Conservation (phyloP, 1,140 invertebrate genomes). For the Eumeta japonica region DNA sequence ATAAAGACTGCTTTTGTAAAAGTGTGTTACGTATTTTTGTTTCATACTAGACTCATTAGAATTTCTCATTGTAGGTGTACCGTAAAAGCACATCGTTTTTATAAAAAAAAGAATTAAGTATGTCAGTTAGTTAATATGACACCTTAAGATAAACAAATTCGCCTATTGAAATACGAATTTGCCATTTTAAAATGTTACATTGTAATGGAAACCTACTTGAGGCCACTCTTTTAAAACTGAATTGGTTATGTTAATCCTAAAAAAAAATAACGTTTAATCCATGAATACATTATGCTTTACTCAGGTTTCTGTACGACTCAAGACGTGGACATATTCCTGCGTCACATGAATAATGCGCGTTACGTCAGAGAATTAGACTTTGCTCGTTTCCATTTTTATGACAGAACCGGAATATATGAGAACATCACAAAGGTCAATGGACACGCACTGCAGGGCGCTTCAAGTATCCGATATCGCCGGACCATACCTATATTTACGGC, state of each 20-base stretch:
- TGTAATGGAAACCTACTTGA: no score
- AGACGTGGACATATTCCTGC: slow-evolving; percentile 76
- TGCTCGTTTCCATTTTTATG: slow-evolving; percentile 76
- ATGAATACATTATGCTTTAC: background rate
- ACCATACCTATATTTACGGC: slow-evolving; percentile 72
- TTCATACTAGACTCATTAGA: no score
- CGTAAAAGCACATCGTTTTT: no score
- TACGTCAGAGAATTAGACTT: slow-evolving; percentile 82
- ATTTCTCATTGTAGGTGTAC: no score
- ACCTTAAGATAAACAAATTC: no score
- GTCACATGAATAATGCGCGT: slow-evolving; percentile 85
- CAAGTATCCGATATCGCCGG: slow-evolving; percentile 73
- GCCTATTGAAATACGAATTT: no score
- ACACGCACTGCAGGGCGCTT: slow-evolving; percentile 70
- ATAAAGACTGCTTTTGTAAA: no score
- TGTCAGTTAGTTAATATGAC: no score
- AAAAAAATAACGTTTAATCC: background rate
- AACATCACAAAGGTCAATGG: slow-evolving; percentile 62
- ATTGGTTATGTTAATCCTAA: background rate
- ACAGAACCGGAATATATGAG: slow-evolving; percentile 66
- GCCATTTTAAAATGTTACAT: no score
- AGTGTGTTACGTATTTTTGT: no score
- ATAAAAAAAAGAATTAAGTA: no score
- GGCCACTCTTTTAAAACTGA: background rate
- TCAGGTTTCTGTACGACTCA: slow-evolving; percentile 75